Conservation (phyloP, 2,888 invertebrate genomes). For the Cataglyphis cursor region DNA sequence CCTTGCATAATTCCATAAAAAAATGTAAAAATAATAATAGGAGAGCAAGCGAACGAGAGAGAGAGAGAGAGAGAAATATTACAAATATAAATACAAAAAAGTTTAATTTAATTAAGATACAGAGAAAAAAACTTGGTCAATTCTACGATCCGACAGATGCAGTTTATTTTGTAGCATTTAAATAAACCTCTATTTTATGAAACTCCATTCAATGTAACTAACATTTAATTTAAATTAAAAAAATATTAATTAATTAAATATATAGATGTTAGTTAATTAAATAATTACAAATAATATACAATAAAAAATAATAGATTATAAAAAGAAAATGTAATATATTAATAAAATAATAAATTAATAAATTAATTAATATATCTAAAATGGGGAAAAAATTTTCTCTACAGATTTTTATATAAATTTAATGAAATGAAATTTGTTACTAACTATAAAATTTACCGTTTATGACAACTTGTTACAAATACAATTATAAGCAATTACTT, state of each 20-base stretch:
- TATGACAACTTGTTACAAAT: neutral
- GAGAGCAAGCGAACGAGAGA: neutral
- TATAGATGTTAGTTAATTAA: neutral
- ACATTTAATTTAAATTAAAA: slow-evolving; percentile 15
- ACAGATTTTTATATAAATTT: neutral
- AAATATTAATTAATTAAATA: neutral
- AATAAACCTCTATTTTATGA: neutral
- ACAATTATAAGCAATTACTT: neutral
- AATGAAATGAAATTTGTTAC: neutral
- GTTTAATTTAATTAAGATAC: slow-evolving; percentile 17
- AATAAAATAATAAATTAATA: neutral
- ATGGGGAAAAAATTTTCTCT: neutral
- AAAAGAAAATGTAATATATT: neutral
- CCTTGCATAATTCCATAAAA: slow-evolving; percentile 3
- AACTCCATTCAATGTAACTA: neutral
- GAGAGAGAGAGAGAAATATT: neutral
- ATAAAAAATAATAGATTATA: neutral
- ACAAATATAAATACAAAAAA: neutral
- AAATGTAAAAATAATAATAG: slow-evolving; percentile 9
- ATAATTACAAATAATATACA: neutral
- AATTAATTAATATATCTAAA: neutral
- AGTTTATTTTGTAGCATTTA: neutral
- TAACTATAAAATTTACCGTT: neutral
- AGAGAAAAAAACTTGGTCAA: neutral
- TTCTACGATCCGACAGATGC: slow-evolving; percentile 18